Percentiles rank a stretch among this genome's conserved stretches.
Conservation (phyloP, 2,888 invertebrate species). For the Cotesia congregata region DNA sequence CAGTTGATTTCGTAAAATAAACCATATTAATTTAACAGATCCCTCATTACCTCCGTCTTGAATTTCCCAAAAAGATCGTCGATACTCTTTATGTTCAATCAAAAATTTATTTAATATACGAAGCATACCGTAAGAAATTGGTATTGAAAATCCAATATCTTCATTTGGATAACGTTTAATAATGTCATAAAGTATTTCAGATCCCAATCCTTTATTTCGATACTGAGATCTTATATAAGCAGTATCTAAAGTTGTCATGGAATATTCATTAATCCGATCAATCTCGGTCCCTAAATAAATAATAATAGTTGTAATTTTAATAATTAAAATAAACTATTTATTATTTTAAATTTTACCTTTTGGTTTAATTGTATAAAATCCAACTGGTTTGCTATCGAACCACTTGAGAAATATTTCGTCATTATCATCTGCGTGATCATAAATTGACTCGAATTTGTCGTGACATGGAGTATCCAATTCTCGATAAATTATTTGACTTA, state of each 20-base stretch:
- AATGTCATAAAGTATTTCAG: constrained; percentile 61
- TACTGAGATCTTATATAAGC: constrained; percentile 63
- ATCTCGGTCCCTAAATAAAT: constrained; percentile 58
- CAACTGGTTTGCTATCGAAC: constrained; percentile 60
- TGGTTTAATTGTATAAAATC: constrained; percentile 67
- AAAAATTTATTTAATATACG: constrained; percentile 65
- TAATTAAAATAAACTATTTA: constrained; percentile 12
- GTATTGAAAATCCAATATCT: constrained; percentile 67
- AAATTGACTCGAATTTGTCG: constrained; percentile 56
- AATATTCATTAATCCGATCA: constrained; percentile 56
- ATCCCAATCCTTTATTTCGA: constrained; percentile 64
- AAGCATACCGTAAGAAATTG: constrained; percentile 66
- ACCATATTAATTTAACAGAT: constrained; percentile 63
- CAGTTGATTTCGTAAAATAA: constrained; percentile 44
- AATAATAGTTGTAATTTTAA: neutral
- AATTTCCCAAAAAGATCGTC: constrained; percentile 66
- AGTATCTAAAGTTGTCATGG: constrained; percentile 66
- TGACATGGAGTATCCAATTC: constrained; percentile 57
- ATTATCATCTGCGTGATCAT: constrained; percentile 55
- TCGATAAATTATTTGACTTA: constrained; percentile 62
- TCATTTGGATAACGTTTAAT: constrained; percentile 55
- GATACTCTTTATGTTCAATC: constrained; percentile 56
- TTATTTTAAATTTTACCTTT: constrained; percentile 58
- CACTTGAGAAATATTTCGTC: constrained; percentile 59
- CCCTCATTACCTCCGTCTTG: constrained; percentile 63